phyloP scores from a whole-genome alignment of 2,888 invertebrate species.

The Bombylius discolor region DNA sequence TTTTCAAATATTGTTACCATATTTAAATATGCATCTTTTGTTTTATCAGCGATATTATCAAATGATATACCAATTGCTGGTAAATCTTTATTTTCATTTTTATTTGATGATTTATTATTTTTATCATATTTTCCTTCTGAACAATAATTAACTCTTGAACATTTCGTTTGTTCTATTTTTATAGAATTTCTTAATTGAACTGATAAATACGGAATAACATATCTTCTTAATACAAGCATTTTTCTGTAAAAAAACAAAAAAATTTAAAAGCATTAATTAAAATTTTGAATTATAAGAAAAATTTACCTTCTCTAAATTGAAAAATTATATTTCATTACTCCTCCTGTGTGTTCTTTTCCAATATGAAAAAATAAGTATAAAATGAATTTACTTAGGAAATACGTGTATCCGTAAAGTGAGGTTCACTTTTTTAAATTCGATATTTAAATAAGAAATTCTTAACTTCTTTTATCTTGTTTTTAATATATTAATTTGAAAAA shows the following conservation, averaged over 20 bases:
- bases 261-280: too few relatives aligned
- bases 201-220: neutral
- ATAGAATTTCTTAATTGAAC: neutral
- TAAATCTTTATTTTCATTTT: neutral
- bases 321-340: too few relatives aligned
- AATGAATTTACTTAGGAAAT: too few relatives aligned
- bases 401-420: too few relatives aligned
- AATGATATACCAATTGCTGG: neutral
- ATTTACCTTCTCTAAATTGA: too few relatives aligned
- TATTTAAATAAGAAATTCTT: too few relatives aligned
- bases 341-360: too few relatives aligned
- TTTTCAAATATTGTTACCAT: conserved; percentile 62
- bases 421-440: too few relatives aligned
- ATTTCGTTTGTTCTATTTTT: neutral
- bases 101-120: neutral
- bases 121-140: neutral
- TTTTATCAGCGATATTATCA: neutral
- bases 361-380: too few relatives aligned
- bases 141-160: neutral
- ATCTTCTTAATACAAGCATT: neutral
- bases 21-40: conserved; percentile 53
- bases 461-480: too few relatives aligned
- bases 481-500: too few relatives aligned
- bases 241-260: neutral
- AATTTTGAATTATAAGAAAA: too few relatives aligned